Conservation (phyloP, 2,797 vertebrate genomes). For the Acestrorhynchus altus region DNA sequence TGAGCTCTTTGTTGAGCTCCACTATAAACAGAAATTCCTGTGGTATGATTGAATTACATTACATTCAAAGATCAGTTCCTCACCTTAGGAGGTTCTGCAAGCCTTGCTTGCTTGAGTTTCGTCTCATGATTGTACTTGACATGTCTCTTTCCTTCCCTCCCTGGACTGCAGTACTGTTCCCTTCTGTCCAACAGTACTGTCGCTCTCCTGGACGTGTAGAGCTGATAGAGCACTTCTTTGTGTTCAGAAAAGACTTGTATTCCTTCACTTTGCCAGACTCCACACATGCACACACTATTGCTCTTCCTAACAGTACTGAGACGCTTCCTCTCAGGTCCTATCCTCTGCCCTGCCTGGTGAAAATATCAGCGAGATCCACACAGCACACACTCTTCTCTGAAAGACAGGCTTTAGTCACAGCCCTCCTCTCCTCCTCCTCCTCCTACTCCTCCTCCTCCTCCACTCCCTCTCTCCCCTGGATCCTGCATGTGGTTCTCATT, state of each 20-base stretch:
- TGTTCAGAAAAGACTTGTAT: conserved; percentile 64
- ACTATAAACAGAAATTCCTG: conserved; percentile 11
- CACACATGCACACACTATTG: conserved; percentile 30
- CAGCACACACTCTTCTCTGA: conserved; percentile 58
- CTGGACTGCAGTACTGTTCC: conserved; percentile 18
- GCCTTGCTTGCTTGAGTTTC: conserved; percentile 86
- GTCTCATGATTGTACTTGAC: conserved; percentile 83
- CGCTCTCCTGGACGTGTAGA: conserved; percentile 38
- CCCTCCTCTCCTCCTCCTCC: conserved; percentile 52
- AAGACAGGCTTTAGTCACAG: conserved; percentile 70
- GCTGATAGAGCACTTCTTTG: conserved; percentile 39
- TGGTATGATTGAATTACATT: conserved; percentile 6
- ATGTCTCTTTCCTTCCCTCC: conserved; percentile 66
- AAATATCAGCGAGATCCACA: conserved; percentile 75
- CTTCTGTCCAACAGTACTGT: conserved; percentile 19
- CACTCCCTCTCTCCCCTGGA: conserved; percentile 48
- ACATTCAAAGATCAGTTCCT: conserved; percentile 55
- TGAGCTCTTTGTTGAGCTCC: neutral
- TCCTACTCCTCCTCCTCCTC: conserved; percentile 56
- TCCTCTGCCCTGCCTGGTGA: conserved; percentile 73
- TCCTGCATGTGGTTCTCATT: conserved; percentile 86
- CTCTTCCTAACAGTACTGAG: conserved; percentile 39
- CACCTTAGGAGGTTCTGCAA: conserved; percentile 89
- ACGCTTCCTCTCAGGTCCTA: conserved; percentile 69
- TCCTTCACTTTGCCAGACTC: conserved; percentile 22